Conservation (phyloP, 2,888 invertebrate species). For the Panorpa germanica region DNA sequence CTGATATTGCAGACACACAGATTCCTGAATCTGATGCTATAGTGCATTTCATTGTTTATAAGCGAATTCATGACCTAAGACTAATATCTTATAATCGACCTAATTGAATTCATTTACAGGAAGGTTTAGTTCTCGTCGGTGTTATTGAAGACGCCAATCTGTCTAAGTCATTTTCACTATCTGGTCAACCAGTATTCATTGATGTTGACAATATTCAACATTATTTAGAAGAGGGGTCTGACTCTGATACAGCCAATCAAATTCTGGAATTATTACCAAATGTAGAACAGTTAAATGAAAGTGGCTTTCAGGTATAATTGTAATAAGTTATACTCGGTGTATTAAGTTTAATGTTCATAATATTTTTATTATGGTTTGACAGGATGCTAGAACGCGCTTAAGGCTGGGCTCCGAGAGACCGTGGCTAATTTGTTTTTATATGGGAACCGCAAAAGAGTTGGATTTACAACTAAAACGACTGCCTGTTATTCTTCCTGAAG, state of each 20-base stretch:
- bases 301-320: slow-evolving; percentile 37
- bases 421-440: slow-evolving; percentile 34
- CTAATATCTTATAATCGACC: no score
- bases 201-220: no score
- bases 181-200: no score
- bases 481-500: slow-evolving; percentile 31
- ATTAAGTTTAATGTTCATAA: no score
- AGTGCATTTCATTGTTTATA: no score
- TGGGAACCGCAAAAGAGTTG: slow-evolving; percentile 28
- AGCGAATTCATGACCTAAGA: no score
- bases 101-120: slow-evolving; percentile 18
- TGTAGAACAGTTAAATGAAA: slow-evolving; percentile 31
- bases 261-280: background rate
- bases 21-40: no score
- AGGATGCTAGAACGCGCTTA: slow-evolving; percentile 17
- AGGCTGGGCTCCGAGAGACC: slow-evolving; percentile 21
- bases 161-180: no score
- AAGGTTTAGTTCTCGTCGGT: slow-evolving; percentile 30
- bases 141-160: slow-evolving; percentile 24
- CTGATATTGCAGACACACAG: no score
- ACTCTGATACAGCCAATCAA: background rate
- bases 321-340: no score
- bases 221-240: no score
- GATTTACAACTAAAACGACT: slow-evolving; percentile 39
- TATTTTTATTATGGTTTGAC: no score